These are phyloP conservation scores for Oryzias dopingdopingensis DNA, from an alignment of 2,797 vertebrate species.

Conservation along the genomic window DNA sequence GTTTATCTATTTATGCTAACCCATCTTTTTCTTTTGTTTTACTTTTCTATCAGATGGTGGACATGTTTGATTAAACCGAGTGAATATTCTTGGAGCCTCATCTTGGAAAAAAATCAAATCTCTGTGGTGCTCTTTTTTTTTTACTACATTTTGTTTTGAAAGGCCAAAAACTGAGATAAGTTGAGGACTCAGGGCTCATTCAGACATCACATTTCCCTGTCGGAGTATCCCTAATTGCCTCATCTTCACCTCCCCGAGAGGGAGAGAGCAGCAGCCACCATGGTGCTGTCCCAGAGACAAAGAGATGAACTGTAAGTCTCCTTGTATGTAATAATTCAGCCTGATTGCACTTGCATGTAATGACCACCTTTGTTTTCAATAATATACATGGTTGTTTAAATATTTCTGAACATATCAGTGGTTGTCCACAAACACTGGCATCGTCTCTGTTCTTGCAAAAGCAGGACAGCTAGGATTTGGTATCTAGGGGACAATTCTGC, in stretches of 20 bases:
- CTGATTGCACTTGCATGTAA: constrained; percentile 33
- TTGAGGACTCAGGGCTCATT: constrained; percentile 52
- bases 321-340: constrained; percentile 20
- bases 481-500: constrained; percentile 6
- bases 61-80: constrained; percentile 36
- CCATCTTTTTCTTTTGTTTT: neutral
- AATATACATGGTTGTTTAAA: neutral
- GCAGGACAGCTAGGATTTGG: constrained; percentile 3
- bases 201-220: constrained; percentile 21
- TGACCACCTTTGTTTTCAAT: neutral
- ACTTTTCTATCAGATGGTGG: constrained; percentile 53
- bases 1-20: neutral
- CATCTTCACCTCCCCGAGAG: constrained; percentile 68
- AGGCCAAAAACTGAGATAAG: constrained; percentile 29
- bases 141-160: constrained; percentile 53
- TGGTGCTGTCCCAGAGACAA: constrained; percentile 99
- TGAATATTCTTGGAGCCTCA: constrained; percentile 36
- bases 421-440: neutral
- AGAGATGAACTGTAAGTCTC: constrained; percentile 96
- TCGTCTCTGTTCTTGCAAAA: neutral
- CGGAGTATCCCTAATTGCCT: constrained; percentile 53
- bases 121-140: constrained; percentile 63
- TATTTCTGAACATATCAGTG: constrained; percentile 3
- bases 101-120: constrained; percentile 34
- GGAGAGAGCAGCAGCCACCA: constrained; percentile 82